phyloP scores from a whole-genome alignment of 1,140 invertebrate genomes.

The Leucophenga varia region DNA sequence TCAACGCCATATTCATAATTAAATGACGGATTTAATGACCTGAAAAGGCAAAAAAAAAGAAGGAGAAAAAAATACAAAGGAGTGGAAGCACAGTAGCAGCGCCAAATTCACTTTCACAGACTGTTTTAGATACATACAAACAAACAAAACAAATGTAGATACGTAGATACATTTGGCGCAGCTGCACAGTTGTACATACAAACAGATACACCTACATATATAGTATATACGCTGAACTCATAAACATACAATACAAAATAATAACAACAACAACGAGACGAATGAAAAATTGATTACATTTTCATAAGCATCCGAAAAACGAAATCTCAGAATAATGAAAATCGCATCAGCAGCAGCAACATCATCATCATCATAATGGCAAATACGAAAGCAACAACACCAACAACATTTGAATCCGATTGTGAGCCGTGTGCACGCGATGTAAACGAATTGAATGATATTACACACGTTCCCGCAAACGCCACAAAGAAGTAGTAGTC shows the following conservation, averaged over 20 bases:
- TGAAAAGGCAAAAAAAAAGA: constrained; percentile 14
- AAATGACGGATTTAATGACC: constrained; percentile 42
- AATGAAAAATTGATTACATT: constrained; percentile 31
- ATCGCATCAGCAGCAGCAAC: no score
- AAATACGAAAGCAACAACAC: no score
- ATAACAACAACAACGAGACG: no score
- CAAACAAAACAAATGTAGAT: no score
- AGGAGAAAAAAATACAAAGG: background rate
- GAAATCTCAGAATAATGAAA: no score
- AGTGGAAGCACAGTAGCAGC: constrained; percentile 26
- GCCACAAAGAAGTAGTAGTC: constrained; percentile 8
- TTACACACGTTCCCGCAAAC: no score
- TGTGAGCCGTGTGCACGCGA: constrained; percentile 45
- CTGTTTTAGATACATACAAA: no score
- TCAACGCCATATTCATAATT: no score
- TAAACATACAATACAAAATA: no score
- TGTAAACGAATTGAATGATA: constrained; percentile 22
- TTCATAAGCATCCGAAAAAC: constrained; percentile 33
- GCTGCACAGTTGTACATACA: constrained; percentile 29
- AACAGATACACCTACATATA: no score
- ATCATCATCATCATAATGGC: constrained; percentile 42
- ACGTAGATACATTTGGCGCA: constrained; percentile 19
- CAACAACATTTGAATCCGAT: no score
- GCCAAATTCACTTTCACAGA: constrained; percentile 43
- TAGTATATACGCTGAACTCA: no score